These are phyloP conservation scores for Cremastobaeus sp. DNA, from an alignment of 2,888 invertebrate species.

Conservation along the genomic window DNA sequence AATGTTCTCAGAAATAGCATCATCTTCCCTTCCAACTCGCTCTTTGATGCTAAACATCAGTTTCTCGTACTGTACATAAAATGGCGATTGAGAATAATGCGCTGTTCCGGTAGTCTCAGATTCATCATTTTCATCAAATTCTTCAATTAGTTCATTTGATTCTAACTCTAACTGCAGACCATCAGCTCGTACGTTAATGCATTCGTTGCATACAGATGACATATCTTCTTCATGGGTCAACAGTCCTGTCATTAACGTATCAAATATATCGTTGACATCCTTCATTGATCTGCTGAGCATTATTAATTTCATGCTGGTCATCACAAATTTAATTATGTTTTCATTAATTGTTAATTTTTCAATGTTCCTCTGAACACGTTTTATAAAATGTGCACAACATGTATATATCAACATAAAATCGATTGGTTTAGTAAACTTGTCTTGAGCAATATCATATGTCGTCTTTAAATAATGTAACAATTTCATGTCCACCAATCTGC, in stretches of 20 bases:
- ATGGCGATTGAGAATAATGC: neutral
- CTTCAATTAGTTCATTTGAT: no score
- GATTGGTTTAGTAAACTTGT: neutral
- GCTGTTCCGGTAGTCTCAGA: neutral
- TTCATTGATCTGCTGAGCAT: neutral
- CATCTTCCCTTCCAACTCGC: neutral
- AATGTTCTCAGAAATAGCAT: no score
- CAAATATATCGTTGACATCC: conserved; percentile 5
- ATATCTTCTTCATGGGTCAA: neutral
- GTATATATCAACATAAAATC: neutral
- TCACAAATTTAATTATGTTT: neutral
- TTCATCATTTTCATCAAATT: no score
- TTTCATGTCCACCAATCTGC: neutral
- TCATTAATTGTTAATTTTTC: neutral
- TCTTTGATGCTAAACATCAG: neutral
- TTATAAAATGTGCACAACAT: conserved; percentile 14
- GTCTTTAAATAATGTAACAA: neutral
- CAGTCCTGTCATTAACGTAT: neutral
- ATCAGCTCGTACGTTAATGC: neutral
- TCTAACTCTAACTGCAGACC: no score
- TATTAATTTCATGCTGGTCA: conserved; percentile 3
- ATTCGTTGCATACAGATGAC: neutral
- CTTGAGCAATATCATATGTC: neutral
- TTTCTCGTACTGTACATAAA: conserved; percentile 2
- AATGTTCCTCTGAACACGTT: neutral